phyloP scores from a whole-genome alignment of 1,140 invertebrate genomes.

The Teleogryllus occipitalis region DNA sequence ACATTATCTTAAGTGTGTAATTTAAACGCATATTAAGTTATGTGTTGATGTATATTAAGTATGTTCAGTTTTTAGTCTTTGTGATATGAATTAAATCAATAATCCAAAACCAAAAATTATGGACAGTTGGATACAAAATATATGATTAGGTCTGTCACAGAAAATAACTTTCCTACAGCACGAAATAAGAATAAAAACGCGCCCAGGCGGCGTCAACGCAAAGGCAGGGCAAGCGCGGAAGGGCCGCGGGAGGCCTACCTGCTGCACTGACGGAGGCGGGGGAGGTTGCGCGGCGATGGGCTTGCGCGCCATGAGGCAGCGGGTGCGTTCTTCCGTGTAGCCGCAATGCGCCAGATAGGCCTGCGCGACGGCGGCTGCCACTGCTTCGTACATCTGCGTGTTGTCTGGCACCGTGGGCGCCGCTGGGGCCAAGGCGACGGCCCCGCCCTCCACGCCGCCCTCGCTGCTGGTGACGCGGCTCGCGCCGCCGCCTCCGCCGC shows the following conservation, averaged over 20 bases:
- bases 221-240: too few relatives aligned
- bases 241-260: background rate
- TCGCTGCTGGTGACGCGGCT: constrained; percentile 27
- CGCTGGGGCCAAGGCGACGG: background rate
- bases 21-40: too few relatives aligned
- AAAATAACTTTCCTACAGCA: too few relatives aligned
- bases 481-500: constrained; percentile 31
- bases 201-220: too few relatives aligned
- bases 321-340: constrained; percentile 79
- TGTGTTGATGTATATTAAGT: too few relatives aligned
- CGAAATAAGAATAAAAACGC: too few relatives aligned
- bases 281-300: constrained; percentile 49
- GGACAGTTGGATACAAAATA: too few relatives aligned
- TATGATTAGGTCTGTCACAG: too few relatives aligned
- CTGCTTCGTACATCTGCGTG: constrained; percentile 28
- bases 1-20: too few relatives aligned
- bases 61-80: too few relatives aligned
- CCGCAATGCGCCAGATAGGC: constrained; percentile 84
- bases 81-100: too few relatives aligned
- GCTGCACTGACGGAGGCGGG: background rate
- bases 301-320: constrained; percentile 53
- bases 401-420: constrained; percentile 30
- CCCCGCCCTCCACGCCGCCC: constrained; percentile 15
- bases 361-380: constrained; percentile 59
- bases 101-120: too few relatives aligned